phyloP scores from a whole-genome alignment of 2,113 vertebrate species.

The Paedocypris sp. region DNA sequence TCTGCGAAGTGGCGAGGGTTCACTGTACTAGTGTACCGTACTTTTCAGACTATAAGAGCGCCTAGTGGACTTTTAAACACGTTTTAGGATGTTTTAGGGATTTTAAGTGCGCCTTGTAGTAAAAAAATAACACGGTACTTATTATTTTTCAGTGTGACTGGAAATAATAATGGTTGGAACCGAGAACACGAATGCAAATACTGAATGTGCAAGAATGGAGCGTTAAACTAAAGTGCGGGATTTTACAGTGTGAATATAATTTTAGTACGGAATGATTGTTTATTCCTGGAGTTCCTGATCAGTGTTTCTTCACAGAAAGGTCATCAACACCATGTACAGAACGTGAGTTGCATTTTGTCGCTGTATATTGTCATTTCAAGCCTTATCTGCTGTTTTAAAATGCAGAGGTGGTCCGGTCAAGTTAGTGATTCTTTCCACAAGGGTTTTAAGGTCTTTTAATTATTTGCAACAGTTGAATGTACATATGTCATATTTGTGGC shows the following conservation, averaged over 20 bases:
- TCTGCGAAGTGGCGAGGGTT: too few relatives aligned
- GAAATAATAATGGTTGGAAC: too few relatives aligned
- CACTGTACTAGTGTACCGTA: too few relatives aligned
- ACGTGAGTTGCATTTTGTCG: neutral
- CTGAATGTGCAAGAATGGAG: neutral
- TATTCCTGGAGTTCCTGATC: neutral
- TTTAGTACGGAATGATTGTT: slow-evolving; percentile 19
- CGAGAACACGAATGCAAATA: neutral
- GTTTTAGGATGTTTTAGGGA: too few relatives aligned
- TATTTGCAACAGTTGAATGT: slow-evolving; percentile 1
- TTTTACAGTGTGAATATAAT: slow-evolving; percentile 3
- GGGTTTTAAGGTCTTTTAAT: neutral
- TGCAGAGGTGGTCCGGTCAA: too few relatives aligned
- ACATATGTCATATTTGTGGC: neutral
- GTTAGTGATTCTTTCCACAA: too few relatives aligned
- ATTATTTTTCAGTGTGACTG: neutral
- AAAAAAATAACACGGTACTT: too few relatives aligned
- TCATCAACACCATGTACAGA: neutral
- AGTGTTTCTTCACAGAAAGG: neutral
- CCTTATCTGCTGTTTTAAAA: neutral
- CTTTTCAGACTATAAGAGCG: too few relatives aligned
- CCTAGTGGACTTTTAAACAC: too few relatives aligned
- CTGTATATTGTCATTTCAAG: neutral
- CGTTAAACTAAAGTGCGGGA: neutral
- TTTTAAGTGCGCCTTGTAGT: too few relatives aligned